Conservation (phyloP, 2,888 invertebrate species). For the Stenodera caucasica region DNA sequence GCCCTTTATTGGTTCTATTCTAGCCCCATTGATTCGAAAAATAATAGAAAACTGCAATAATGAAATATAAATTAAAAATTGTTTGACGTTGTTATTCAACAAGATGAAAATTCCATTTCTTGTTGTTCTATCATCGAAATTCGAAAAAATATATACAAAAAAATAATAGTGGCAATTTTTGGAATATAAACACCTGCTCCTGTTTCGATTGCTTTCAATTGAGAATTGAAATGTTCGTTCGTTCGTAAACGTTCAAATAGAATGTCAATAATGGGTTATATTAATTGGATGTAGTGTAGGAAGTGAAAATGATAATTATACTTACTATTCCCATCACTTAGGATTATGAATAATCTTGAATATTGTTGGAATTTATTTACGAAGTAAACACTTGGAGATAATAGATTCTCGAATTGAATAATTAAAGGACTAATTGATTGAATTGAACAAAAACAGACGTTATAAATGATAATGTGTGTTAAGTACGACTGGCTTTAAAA, state of each 20-base stretch:
- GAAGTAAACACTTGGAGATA: background rate
- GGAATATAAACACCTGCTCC: slow-evolving; percentile 2
- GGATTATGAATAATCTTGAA: background rate
- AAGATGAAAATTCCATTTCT: no score
- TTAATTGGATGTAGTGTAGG: no score
- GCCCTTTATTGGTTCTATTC: no score
- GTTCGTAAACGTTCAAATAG: background rate
- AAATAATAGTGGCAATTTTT: background rate
- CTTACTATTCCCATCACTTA: background rate
- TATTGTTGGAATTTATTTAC: background rate
- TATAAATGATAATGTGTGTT: background rate
- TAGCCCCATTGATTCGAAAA: slow-evolving; percentile 2
- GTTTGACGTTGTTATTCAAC: no score
- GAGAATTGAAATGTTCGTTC: background rate
- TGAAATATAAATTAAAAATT: slow-evolving; percentile 10
- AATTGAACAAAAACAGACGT: background rate
- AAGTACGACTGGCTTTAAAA: no score
- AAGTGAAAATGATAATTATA: slow-evolving; percentile 4
- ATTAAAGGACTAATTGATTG: background rate
- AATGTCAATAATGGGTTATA: background rate
- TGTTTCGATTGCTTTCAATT: slow-evolving; percentile 3
- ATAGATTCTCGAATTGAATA: background rate
- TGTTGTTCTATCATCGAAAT: background rate
- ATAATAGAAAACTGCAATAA: slow-evolving; percentile 9
- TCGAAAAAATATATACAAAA: background rate